Conservation (phyloP, 1,140 invertebrate species). For the Heliconius melpomene region DNA sequence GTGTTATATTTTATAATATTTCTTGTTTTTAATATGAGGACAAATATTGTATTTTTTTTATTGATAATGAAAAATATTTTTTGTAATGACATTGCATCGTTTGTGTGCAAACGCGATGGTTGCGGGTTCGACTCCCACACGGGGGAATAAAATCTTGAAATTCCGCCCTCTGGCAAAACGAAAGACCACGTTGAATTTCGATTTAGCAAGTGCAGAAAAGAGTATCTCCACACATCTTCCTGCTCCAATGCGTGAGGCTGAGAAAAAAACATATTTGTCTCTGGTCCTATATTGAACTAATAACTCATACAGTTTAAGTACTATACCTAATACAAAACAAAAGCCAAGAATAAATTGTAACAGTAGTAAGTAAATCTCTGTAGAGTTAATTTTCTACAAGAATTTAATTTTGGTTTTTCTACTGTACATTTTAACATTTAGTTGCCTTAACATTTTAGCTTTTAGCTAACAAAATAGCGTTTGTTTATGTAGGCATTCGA, state of each 20-base stretch:
- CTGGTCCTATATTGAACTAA: not conserved
- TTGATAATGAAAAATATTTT: not conserved
- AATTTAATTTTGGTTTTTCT: not conserved
- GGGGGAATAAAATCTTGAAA: no score
- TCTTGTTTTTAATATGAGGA: not conserved
- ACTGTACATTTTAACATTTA: not conserved
- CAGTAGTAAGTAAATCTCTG: not conserved
- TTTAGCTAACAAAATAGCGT: conserved; percentile 4
- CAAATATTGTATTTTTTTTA: not conserved
- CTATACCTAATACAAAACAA: no score
- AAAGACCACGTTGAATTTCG: no score
- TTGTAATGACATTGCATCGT: not conserved
- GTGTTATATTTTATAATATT: not conserved
- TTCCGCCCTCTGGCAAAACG: no score
- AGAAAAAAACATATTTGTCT: not conserved
- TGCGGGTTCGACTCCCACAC: no score
- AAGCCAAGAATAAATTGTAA: no score
- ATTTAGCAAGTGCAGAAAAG: no score
- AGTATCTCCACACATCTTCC: no score
- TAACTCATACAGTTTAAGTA: not conserved
- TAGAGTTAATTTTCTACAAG: not conserved
- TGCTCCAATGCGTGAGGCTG: no score
- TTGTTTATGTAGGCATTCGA: not conserved
- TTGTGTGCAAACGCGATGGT: no score
- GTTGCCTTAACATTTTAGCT: not conserved